phyloP scores from a whole-genome alignment of 2,113 vertebrate genomes.

The Leiothrix lutea region DNA sequence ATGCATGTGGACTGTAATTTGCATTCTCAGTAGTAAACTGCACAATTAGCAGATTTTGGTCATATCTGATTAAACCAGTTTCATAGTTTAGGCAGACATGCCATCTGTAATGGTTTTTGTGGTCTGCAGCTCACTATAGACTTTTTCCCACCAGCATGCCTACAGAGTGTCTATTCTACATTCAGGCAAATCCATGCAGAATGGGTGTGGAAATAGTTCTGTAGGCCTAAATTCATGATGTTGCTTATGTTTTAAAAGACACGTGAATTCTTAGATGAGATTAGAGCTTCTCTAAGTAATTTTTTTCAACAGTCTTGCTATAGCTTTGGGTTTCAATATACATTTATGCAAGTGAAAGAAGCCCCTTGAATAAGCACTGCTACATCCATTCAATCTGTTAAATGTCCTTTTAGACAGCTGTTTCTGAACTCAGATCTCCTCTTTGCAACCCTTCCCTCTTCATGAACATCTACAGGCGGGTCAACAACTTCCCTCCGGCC shows the following conservation, averaged over 20 bases:
- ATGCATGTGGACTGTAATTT: conserved; percentile 23
- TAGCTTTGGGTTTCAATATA: not conserved
- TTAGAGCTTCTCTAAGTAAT: not conserved
- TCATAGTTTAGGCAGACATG: not conserved
- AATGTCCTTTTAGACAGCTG: not conserved
- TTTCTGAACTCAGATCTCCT: not conserved
- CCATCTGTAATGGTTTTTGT: conserved; percentile 1
- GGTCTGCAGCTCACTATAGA: not conserved
- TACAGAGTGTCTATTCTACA: not conserved
- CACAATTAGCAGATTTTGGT: conserved; percentile 37
- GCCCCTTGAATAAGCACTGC: not conserved
- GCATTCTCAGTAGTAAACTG: not conserved
- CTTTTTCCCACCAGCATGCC: not conserved
- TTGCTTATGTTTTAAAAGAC: not conserved
- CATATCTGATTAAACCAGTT: conserved; percentile 21
- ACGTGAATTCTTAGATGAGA: not conserved
- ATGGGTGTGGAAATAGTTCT: not conserved
- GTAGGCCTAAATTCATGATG: accelerated
- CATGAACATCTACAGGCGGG: not conserved
- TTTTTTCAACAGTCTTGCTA: not conserved
- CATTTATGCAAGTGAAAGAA: not conserved
- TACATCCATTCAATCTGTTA: not conserved
- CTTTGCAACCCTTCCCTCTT: not conserved
- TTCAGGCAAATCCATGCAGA: not conserved
- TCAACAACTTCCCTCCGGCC: not conserved